These are phyloP conservation scores for Ptychochromis oligacanthus DNA, from an alignment of 2,113 vertebrate genomes.

Conservation along the genomic window DNA sequence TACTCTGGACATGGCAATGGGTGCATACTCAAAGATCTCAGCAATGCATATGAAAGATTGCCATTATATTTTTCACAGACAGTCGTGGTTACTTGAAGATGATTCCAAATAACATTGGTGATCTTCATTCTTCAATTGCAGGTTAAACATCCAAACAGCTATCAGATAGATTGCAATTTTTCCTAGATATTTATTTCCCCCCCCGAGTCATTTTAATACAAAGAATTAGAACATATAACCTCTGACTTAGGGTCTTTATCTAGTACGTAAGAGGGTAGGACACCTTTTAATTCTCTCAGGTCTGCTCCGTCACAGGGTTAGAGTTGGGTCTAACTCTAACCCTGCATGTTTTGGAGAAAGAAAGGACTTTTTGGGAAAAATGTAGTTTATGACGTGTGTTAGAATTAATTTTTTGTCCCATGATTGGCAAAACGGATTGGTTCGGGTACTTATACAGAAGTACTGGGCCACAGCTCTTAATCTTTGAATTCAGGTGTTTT, in stretches of 20 bases:
- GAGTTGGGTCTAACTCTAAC: too few species aligned
- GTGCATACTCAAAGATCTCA: neutral
- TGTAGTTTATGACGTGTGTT: too few species aligned
- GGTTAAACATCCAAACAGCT: neutral
- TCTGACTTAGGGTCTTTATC: neutral
- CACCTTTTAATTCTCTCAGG: neutral
- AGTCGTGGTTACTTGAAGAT: neutral
- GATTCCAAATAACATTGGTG: neutral
- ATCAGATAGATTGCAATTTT: neutral
- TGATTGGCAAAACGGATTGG: too few species aligned
- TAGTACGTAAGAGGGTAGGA: neutral
- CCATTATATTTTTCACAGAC: neutral
- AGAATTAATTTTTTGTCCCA: too few species aligned
- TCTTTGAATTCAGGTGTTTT: too few species aligned
- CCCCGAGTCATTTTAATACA: neutral
- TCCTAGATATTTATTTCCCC: neutral
- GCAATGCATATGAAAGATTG: too few species aligned
- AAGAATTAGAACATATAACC: neutral
- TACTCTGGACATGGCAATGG: neutral
- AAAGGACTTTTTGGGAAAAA: too few species aligned
- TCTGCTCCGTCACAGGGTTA: too few species aligned
- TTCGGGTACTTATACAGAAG: too few species aligned
- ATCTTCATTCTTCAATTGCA: neutral
- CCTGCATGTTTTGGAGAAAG: too few species aligned
- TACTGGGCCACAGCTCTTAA: too few species aligned